A percentile compares a stretch with the other conserved stretches of the same genome.
Evolutionary conservation across 2,797 vertebrate species (phyloP).

Genomic region (Cossypha dichroa): DNA sequence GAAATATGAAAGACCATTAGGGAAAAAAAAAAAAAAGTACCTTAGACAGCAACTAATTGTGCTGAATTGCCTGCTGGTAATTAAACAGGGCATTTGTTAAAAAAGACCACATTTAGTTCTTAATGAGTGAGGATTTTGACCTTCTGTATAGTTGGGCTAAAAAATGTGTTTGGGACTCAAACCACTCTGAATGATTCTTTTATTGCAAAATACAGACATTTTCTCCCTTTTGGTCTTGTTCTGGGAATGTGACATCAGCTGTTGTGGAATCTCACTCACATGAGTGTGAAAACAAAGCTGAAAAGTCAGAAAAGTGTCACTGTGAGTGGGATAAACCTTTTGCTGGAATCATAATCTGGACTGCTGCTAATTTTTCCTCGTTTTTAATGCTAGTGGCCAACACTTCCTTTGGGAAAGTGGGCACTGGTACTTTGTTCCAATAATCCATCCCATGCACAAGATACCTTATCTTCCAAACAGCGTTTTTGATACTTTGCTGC

Average conservation of each 20-base stretch:
- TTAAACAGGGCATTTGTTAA: constrained; percentile 21
- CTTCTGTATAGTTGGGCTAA: background rate
- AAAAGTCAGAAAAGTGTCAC: background rate
- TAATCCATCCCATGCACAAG: background rate
- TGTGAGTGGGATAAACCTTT: background rate
- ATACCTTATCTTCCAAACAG: background rate
- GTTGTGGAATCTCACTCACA: background rate
- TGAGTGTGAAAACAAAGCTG: background rate
- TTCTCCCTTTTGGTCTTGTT: background rate
- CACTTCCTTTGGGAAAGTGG: background rate
- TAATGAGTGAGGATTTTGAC: background rate
- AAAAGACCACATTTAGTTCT: background rate
- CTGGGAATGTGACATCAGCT: background rate
- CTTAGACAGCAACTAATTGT: constrained; percentile 35
- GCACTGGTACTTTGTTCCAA: background rate
- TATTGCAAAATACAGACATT: background rate
- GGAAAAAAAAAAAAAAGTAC: background rate
- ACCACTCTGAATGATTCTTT: background rate
- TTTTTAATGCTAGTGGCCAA: background rate
- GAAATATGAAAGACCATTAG: constrained; percentile 14
- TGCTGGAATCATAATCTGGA: background rate
- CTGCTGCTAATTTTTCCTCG: background rate
- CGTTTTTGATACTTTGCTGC: background rate
- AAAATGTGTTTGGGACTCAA: background rate
- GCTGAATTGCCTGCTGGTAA: constrained; percentile 22